Conservation (phyloP, 2,113 vertebrate species). For the Lophotis ruficrista region DNA sequence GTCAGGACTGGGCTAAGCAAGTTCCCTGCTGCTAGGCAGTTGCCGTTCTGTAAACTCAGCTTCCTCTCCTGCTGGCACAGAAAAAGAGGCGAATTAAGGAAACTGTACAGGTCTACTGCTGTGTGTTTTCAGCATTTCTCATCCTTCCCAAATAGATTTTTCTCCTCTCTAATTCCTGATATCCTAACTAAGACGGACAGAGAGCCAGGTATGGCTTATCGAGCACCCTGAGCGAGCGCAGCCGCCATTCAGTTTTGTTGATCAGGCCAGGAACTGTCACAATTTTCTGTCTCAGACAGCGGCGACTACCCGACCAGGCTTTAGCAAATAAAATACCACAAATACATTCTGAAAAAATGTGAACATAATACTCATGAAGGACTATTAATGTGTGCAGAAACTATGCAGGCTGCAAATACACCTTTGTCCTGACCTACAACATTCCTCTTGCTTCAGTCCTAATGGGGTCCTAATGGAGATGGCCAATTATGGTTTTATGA, state of each 20-base stretch:
- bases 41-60: background rate
- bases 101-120: background rate
- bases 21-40: background rate
- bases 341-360: slow-evolving; percentile 63
- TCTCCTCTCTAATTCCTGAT: background rate
- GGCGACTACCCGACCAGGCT: background rate
- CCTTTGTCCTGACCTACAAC: slow-evolving; percentile 31
- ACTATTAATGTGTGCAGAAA: slow-evolving; percentile 56
- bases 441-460: slow-evolving; percentile 40
- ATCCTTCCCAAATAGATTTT: background rate
- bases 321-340: slow-evolving; percentile 64
- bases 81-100: background rate
- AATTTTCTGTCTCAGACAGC: slow-evolving; percentile 8
- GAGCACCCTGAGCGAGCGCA: background rate
- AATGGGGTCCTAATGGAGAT: slow-evolving; percentile 7
- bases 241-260: background rate
- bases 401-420: slow-evolving; percentile 59
- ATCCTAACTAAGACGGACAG: background rate
- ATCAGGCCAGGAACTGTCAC: background rate
- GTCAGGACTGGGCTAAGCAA: background rate
- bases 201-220: background rate
- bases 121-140: background rate
- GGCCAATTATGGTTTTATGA: slow-evolving; percentile 16
- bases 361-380: slow-evolving; percentile 57
- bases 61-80: background rate